phyloP scores from a whole-genome alignment of 2,113 vertebrate species.

The Oncorhynchus kisutch region DNA sequence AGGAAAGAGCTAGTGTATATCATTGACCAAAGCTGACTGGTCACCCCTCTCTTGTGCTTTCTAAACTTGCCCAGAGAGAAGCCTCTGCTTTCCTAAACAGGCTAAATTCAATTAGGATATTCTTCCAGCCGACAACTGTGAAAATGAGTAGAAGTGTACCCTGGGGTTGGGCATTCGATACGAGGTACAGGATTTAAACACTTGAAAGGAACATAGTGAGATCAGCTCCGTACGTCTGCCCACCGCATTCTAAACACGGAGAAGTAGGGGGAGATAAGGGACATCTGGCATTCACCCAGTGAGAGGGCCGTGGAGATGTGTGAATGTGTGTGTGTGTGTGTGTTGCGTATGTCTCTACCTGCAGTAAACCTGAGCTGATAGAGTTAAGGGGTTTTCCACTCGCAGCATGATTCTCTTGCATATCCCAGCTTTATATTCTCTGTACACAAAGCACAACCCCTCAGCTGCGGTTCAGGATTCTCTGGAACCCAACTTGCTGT shows the following conservation, averaged over 20 bases:
- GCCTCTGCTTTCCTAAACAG: conserved; percentile 62
- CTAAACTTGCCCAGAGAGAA: conserved; percentile 55
- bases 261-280: conserved; percentile 45
- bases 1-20: conserved; percentile 11
- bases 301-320: conserved; percentile 33
- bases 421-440: background rate
- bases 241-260: conserved; percentile 61
- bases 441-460: too few relatives aligned
- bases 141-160: conserved; percentile 69
- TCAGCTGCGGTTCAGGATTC: too few relatives aligned
- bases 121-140: conserved; percentile 52
- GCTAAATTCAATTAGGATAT: conserved; percentile 74
- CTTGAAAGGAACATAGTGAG: conserved; percentile 33
- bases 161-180: conserved; percentile 49
- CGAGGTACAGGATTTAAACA: conserved; percentile 60
- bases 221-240: conserved; percentile 41
- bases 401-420: too few relatives aligned
- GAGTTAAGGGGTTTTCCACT: too few relatives aligned
- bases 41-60: conserved; percentile 35
- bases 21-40: conserved; percentile 54
- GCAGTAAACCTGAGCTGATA: too few relatives aligned
- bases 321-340: background rate
- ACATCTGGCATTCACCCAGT: conserved; percentile 35
- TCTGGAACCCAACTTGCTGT: too few relatives aligned
- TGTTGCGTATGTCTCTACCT: too few relatives aligned